Percentiles rank a stretch among this genome's conserved stretches.
Evolutionary conservation across 2,113 vertebrate species (phyloP).

Genomic region (Rostratula benghalensis): DNA sequence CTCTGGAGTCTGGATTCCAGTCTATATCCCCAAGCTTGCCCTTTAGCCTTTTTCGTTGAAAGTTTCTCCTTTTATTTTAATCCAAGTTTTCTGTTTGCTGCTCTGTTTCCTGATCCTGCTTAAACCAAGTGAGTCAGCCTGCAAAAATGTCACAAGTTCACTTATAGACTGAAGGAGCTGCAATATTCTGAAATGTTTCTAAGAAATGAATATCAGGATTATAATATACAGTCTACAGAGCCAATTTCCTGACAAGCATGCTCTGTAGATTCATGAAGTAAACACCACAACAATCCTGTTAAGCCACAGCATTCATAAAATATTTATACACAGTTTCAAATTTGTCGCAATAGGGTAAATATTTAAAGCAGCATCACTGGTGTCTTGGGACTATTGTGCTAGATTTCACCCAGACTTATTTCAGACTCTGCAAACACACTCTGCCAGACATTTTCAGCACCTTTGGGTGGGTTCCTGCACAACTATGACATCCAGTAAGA

Average conservation of each 20-base stretch:
- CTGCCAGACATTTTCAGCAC: not conserved
- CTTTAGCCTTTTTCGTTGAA: not conserved
- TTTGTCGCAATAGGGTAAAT: constrained; percentile 42
- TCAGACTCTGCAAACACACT: not conserved
- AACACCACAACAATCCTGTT: constrained; percentile 28
- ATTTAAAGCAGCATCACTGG: constrained; percentile 32
- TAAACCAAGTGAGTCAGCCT: not conserved
- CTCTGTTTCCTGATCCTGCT: not conserved
- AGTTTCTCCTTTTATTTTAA: not conserved
- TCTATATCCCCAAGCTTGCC: not conserved
- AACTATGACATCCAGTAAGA: not conserved
- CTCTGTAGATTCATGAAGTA: not conserved
- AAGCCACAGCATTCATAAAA: constrained; percentile 20
- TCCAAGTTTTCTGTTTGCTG: not conserved
- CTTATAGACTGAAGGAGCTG: not conserved
- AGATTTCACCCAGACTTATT: not conserved
- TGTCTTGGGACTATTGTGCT: not conserved
- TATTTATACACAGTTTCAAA: constrained; percentile 22
- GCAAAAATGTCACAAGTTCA: constrained; percentile 4
- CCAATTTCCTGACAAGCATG: constrained; percentile 6
- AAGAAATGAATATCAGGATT: not conserved
- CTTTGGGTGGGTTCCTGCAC: not conserved
- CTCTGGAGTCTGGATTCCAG: not conserved
- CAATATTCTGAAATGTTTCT: not conserved
- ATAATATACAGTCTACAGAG: not conserved